Evolutionary conservation across 2,113 vertebrate genomes (phyloP), one percentile per base, ranked within the genome.

Genomic region (Danionella cerebrum): DNA sequence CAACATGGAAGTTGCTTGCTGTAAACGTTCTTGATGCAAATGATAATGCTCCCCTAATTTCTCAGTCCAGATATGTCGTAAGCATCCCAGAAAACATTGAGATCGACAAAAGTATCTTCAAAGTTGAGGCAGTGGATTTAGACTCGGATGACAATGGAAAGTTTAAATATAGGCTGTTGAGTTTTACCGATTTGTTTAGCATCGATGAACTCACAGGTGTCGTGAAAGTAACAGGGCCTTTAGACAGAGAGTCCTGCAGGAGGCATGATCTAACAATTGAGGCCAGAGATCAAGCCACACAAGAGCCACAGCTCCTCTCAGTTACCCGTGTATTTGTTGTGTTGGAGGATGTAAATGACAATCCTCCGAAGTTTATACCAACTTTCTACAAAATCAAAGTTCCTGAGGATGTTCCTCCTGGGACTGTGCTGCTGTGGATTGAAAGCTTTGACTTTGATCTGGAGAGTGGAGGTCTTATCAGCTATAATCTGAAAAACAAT

Each of bases 1-100:
- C 93, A 0, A 89, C 90, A 1, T 98, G 95, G 95, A 97, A 94
- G 72, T 85, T 95, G 1, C 52, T 98, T 53, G 91, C 90, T 0
- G 89, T 98, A 58, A 94, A 89, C n/a, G 82, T 99, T 62, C 60
- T 91, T 77, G 96, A 99, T 76, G 85, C 85, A 67, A 99, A 99
- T 13, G 96, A 99, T 71, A 93, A 95, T 4, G 81, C 86, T 2
- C 96, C 96, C 24, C 68, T 77, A 63, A 98, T 99, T 69, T 75
- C 89, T 51, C 89, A 91, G n/a, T 85, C 86, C 19, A 89, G 87
- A 25, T 95, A 93, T 53, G 89, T 93, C 74, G 66, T 94, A 42
- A 78, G 44, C 0, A 73, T 96, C 74, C 83, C 87, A 9, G 96
- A 99, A 77, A 89, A 93, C 65, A 83, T 86, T 33, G 86, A 87